These are phyloP conservation scores for Pleuronectes platessa DNA, from an alignment of 2,113 vertebrate genomes.

Conservation along the genomic window DNA sequence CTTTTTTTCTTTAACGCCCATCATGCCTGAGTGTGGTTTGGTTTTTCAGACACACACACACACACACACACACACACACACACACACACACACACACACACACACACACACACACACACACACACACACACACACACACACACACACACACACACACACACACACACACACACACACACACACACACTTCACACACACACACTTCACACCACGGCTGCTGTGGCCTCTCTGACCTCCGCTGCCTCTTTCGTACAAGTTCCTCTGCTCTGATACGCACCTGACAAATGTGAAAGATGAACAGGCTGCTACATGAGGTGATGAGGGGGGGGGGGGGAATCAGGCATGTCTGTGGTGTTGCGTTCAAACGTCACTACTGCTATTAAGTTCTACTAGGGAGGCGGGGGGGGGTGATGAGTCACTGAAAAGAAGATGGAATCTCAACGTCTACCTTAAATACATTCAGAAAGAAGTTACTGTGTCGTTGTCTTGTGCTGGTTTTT, in stretches of 20 bases:
- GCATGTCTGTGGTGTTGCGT: conserved; percentile 35
- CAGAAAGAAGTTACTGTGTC: conserved; percentile 85
- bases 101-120: background rate
- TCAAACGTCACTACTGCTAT: conserved; percentile 41
- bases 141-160: conserved; percentile 27
- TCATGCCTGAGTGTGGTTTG: conserved; percentile 49
- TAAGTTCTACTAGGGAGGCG: conserved; percentile 43
- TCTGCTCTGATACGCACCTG: background rate
- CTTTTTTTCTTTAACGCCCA: conserved; percentile 19
- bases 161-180: background rate
- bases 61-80: background rate
- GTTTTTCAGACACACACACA: conserved; percentile 34
- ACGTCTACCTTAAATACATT: conserved; percentile 85
- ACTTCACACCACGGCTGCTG: conserved; percentile 41
- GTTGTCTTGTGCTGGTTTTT: conserved; percentile 88
- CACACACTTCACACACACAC: too few species aligned
- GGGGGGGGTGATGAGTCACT: conserved; percentile 40
- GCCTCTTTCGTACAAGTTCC: background rate
- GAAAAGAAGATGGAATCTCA: conserved; percentile 75
- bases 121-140: background rate
- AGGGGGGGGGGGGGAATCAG: conserved; percentile 36
- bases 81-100: conserved; percentile 6
- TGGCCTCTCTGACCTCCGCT: conserved; percentile 34
- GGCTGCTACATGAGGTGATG: conserved; percentile 65
- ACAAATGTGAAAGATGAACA: conserved; percentile 40